A percentile compares a stretch with the other conserved stretches of the same genome.
phyloP scores from a whole-genome alignment of 2,113 vertebrate species.

The Riparia riparia region DNA sequence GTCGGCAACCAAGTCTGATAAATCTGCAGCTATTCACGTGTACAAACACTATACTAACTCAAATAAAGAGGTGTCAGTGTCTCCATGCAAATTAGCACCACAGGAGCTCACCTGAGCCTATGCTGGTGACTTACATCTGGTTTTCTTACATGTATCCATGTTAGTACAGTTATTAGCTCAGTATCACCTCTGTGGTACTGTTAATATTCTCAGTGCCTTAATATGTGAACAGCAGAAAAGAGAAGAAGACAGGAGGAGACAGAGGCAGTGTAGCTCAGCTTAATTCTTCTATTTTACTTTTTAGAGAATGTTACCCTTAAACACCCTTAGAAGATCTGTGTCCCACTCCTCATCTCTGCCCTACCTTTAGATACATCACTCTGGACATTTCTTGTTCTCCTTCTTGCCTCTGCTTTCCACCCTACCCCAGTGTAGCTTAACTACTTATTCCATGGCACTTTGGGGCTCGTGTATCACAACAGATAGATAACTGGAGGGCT shows the following conservation, averaged over 20 bases:
- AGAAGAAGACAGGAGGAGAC: not conserved
- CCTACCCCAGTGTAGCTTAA: not conserved
- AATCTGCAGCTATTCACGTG: not conserved
- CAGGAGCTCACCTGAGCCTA: not conserved
- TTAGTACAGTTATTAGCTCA: not conserved
- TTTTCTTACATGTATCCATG: not conserved
- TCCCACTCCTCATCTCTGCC: not conserved
- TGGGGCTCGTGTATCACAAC: not conserved
- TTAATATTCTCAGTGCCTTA: not conserved
- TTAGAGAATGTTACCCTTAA: not conserved
- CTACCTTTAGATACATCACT: not conserved
- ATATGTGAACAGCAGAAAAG: not conserved
- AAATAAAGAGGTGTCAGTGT: fast-evolving
- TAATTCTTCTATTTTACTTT: not conserved
- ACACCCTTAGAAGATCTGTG: not conserved
- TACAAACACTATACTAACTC: not conserved
- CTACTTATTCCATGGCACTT: not conserved
- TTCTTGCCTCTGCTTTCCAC: not conserved
- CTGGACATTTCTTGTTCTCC: not conserved
- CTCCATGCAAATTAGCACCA: not conserved
- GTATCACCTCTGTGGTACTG: not conserved
- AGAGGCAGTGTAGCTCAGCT: not conserved
- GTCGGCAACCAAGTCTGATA: not conserved
- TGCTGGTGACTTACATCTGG: not conserved
- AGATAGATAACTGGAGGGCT: not conserved